A percentile compares a stretch with the other conserved stretches of the same genome.
Conservation (phyloP, 2,888 invertebrate species). For the Camponotus fellah region DNA sequence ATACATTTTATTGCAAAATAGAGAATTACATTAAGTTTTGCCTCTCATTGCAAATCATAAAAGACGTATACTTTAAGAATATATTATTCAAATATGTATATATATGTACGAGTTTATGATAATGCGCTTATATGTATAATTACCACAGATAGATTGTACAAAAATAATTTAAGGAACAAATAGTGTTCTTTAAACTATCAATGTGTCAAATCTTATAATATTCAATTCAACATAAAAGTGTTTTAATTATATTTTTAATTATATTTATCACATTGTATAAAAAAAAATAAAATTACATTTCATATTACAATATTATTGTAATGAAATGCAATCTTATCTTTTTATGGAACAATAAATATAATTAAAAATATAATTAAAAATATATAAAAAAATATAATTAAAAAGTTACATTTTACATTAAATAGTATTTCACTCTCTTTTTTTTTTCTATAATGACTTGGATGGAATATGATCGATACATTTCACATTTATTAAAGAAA, state of each 20-base stretch:
- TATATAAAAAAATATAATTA: not conserved
- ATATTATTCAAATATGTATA: no score
- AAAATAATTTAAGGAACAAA: no score
- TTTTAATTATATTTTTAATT: no score
- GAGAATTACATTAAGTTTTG: not conserved
- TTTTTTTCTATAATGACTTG: not conserved
- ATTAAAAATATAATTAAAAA: not conserved
- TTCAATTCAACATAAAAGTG: not conserved
- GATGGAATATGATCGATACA: not conserved
- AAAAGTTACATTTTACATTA: not conserved
- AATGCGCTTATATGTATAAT: not conserved
- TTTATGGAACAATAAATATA: not conserved
- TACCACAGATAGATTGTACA: not conserved
- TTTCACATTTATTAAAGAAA: not conserved
- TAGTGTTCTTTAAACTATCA: no score
- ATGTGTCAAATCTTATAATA: not conserved
- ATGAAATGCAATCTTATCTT: not conserved
- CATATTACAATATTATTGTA: not conserved
- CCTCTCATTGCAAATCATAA: not conserved
- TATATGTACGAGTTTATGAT: not conserved
- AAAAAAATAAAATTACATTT: no score
- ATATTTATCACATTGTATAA: no score
- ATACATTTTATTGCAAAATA: not conserved
- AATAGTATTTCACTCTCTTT: not conserved
- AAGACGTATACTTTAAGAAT: not conserved